A percentile compares a stretch with the other conserved stretches of the same genome.
Evolutionary conservation across 2,797 vertebrate genomes (phyloP).

Genomic region (Sebastes steindachneri): DNA sequence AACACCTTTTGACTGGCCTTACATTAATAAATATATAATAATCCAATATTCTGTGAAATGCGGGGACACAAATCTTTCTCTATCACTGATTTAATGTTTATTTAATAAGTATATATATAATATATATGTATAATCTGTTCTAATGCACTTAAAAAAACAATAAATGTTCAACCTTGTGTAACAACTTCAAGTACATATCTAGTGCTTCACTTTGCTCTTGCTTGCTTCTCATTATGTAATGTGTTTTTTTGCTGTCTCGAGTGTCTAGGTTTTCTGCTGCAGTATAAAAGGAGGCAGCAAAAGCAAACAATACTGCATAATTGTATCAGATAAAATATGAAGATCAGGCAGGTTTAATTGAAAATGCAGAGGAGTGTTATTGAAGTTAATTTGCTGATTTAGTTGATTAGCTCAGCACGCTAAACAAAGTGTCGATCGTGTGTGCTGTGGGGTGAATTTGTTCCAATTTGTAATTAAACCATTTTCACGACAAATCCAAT

Average conservation of each 20-base stretch:
- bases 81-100: background rate
- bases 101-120: background rate
- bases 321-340: background rate
- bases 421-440: background rate
- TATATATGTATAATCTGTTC: background rate
- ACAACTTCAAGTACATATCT: background rate
- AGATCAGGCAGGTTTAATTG: background rate
- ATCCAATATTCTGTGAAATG: background rate
- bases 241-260: background rate
- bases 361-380: conserved; percentile 1
- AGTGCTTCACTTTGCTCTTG: background rate
- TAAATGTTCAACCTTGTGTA: background rate
- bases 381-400: conserved; percentile 19
- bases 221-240: background rate
- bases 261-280: background rate
- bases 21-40: background rate
- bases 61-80: background rate
- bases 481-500: background rate
- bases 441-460: background rate
- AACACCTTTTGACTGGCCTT: background rate
- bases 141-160: background rate
- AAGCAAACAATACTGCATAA: background rate
- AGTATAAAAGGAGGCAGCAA: background rate
- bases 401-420: background rate
- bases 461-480: conserved; percentile 1